These are phyloP conservation scores for Ciconia maguari DNA, from an alignment of 2,113 vertebrate species.

Conservation along the genomic window DNA sequence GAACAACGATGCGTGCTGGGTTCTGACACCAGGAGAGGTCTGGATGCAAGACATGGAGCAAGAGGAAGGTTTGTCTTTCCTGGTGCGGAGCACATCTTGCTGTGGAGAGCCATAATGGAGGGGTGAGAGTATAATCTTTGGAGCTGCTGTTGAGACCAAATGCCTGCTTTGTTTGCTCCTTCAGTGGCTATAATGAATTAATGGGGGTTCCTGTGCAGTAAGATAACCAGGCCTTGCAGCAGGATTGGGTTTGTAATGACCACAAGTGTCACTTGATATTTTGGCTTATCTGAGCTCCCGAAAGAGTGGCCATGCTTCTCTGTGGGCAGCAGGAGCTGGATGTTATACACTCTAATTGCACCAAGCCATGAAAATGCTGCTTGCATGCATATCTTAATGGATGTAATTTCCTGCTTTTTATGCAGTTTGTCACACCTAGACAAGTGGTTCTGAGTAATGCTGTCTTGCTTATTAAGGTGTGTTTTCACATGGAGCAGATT, in stretches of 20 bases:
- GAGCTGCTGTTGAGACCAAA: neutral
- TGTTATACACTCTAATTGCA: neutral
- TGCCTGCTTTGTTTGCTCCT: neutral
- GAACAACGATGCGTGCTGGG: accelerated
- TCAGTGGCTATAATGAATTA: neutral
- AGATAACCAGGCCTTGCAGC: neutral
- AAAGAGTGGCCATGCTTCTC: neutral
- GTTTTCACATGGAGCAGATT: neutral
- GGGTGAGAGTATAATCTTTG: neutral
- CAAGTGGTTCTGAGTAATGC: neutral
- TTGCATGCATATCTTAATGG: neutral
- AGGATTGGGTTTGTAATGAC: neutral
- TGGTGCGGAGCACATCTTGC: accelerated
- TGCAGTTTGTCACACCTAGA: neutral
- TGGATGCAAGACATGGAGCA: neutral
- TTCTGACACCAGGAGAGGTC: neutral
- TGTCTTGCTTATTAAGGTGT: neutral
- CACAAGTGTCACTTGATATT: neutral
- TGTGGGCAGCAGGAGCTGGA: neutral
- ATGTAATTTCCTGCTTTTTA: neutral
- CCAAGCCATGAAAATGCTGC: neutral
- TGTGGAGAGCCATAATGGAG: neutral
- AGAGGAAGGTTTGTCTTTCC: neutral
- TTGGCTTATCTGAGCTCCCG: neutral
- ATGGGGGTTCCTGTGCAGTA: neutral